These are phyloP conservation scores for Palythoa grandiflora DNA, from an alignment of 92 coral and sea anemone genomes.

Conservation along the genomic window DNA sequence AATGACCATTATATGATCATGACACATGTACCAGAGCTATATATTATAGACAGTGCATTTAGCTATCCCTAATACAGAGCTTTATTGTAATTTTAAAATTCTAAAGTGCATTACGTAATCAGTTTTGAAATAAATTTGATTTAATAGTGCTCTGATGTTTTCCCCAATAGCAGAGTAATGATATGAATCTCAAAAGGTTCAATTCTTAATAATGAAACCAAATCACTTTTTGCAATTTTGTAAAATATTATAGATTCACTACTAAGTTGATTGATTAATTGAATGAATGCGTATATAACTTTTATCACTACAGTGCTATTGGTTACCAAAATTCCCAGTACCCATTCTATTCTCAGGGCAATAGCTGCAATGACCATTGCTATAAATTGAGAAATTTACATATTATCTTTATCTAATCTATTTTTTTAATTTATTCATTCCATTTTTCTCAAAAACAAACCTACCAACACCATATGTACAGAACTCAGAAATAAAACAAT, in stretches of 20 bases:
- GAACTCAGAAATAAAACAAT: too few relatives aligned
- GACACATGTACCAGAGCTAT: too few relatives aligned
- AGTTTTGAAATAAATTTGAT: background rate
- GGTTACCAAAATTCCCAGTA: conserved; percentile 1
- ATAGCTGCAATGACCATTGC: too few relatives aligned
- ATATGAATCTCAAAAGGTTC: background rate
- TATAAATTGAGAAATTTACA: too few relatives aligned
- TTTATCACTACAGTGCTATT: background rate
- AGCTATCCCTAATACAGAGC: too few relatives aligned
- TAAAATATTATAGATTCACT: background rate
- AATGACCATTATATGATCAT: too few relatives aligned
- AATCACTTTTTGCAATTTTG: too few relatives aligned
- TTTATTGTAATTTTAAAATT: background rate
- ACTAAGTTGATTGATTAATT: background rate
- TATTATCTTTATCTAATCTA: too few relatives aligned
- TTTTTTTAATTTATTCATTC: too few relatives aligned
- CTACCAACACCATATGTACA: too few relatives aligned
- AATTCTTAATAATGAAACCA: background rate
- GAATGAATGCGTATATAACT: background rate
- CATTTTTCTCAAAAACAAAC: too few relatives aligned
- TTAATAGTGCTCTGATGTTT: background rate
- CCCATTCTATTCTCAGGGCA: background rate
- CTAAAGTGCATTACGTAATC: background rate
- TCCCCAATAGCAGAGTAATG: too few relatives aligned
- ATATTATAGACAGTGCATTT: background rate